Percentiles rank a stretch among this genome's conserved stretches.
These are phyloP conservation scores for Megalonaias nervosa DNA, from an alignment of 1,140 invertebrate species.

Conservation along the genomic window DNA sequence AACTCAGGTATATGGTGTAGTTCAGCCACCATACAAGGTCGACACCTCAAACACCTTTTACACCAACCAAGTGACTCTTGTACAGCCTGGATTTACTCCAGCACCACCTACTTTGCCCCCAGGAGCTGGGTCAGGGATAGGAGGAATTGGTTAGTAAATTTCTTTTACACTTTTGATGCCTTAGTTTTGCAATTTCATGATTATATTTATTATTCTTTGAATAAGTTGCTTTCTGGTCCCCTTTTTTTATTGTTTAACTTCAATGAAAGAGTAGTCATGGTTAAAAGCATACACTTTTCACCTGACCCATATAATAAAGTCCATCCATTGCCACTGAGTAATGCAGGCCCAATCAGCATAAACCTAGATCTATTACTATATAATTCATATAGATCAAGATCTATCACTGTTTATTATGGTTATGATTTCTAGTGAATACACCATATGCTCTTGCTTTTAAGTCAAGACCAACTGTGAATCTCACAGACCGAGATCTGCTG, in stretches of 20 bases:
- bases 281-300: too few relatives aligned
- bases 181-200: too few relatives aligned
- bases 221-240: too few relatives aligned
- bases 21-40: slow-evolving; percentile 24
- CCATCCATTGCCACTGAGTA: too few relatives aligned
- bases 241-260: too few relatives aligned
- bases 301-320: too few relatives aligned
- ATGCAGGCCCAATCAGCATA: too few relatives aligned
- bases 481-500: too few relatives aligned
- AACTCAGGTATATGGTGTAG: slow-evolving; percentile 30
- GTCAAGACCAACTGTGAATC: too few relatives aligned
- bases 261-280: too few relatives aligned
- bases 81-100: slow-evolving; percentile 40
- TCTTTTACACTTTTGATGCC: background rate
- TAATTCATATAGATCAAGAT: background rate
- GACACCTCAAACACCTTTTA: slow-evolving; percentile 20
- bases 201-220: too few relatives aligned
- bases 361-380: background rate
- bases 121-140: slow-evolving; percentile 13
- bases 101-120: slow-evolving; percentile 38
- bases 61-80: slow-evolving; percentile 33
- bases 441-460: too few relatives aligned
- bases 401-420: background rate
- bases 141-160: slow-evolving; percentile 39
- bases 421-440: background rate